Percentiles rank a stretch among this genome's conserved stretches.
Conservation (phyloP, 2,888 invertebrate genomes). For the Lepidochitona cinerea region DNA sequence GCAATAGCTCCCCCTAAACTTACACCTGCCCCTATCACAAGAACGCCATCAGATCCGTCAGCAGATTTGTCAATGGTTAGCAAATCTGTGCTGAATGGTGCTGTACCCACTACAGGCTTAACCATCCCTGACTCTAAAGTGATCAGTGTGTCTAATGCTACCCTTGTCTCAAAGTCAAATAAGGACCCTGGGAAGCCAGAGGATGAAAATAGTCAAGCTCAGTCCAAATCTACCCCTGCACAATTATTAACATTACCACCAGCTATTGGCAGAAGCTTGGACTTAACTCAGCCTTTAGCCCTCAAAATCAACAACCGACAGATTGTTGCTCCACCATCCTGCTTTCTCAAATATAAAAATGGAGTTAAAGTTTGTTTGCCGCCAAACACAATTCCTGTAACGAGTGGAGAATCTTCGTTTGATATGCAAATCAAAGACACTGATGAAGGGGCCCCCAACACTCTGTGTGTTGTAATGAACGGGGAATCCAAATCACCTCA, state of each 20-base stretch:
- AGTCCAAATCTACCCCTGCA: neutral
- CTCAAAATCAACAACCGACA: slow-evolving; percentile 58
- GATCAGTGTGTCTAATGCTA: neutral
- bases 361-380: slow-evolving; percentile 62
- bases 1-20: neutral
- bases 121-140: neutral
- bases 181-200: neutral
- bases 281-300: slow-evolving; percentile 52
- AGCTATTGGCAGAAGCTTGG: slow-evolving; percentile 49
- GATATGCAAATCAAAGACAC: slow-evolving; percentile 15
- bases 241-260: slow-evolving; percentile 61
- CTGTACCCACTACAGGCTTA: neutral
- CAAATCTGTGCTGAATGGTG: neutral
- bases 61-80: neutral
- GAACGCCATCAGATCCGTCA: neutral
- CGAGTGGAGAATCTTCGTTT: slow-evolving; percentile 6
- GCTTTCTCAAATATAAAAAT: slow-evolving; percentile 50
- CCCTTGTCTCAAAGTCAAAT: neutral
- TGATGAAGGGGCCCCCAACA: neutral
- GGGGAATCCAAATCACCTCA: neutral
- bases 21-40: neutral
- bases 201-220: neutral
- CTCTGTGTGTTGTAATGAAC: neutral
- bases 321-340: slow-evolving; percentile 58
- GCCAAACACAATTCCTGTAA: slow-evolving; percentile 54